Percentiles rank a stretch among this genome's conserved stretches.
phyloP scores from a whole-genome alignment of 30 jellyfish, hydroid and myxozoan genomes.

The Pseudorhiza aurosa region DNA sequence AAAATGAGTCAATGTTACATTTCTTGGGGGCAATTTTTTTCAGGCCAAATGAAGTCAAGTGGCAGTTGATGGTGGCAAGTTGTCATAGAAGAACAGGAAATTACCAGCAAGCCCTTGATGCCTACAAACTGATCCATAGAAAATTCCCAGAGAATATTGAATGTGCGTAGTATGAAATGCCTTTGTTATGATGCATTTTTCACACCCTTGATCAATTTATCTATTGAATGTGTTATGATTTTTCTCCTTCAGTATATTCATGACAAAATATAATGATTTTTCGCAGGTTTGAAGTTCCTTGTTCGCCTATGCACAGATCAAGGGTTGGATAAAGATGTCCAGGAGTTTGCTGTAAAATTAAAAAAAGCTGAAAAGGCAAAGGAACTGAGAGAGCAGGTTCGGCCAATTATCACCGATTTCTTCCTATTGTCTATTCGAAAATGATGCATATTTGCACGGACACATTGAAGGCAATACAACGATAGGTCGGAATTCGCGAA shows the following conservation, averaged over 20 bases:
- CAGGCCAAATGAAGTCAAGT: constrained; percentile 92
- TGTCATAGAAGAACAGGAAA: constrained; percentile 95
- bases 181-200: too few relatives aligned
- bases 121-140: constrained; percentile 85
- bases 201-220: neutral
- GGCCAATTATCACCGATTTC: too few relatives aligned
- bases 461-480: too few relatives aligned
- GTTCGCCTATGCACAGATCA: constrained; percentile 94
- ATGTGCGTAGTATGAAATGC: constrained; percentile 50
- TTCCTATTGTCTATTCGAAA: too few relatives aligned
- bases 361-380: constrained; percentile 77
- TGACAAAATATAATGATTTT: neutral
- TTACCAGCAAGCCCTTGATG: constrained; percentile 89
- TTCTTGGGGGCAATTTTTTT: too few relatives aligned
- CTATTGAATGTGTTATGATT: too few relatives aligned
- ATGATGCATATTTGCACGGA: too few relatives aligned
- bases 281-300: constrained; percentile 81
- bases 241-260: too few relatives aligned
- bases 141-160: constrained; percentile 93
- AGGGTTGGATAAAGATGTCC: constrained; percentile 82
- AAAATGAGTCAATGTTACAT: too few relatives aligned
- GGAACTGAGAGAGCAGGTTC: constrained; percentile 91
- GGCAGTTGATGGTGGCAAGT: constrained; percentile 97
- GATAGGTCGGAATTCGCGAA: too few relatives aligned
- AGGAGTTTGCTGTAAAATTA: constrained; percentile 80